Conservation (phyloP, 2,888 invertebrate species). For the Atherix ibis region DNA sequence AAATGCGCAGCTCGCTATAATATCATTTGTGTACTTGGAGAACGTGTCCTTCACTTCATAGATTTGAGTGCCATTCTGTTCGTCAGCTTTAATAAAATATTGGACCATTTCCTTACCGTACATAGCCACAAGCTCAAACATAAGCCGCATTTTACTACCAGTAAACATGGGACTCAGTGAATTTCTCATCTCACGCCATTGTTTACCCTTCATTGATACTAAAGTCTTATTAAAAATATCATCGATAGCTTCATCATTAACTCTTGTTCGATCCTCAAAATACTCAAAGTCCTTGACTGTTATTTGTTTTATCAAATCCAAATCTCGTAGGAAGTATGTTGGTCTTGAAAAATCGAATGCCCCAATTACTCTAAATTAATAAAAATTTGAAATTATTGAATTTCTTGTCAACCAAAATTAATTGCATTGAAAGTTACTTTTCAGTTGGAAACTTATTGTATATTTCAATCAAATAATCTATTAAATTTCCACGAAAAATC, state of each 20-base stretch:
- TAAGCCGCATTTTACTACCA: slow-evolving; percentile 33
- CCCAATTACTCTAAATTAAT: slow-evolving; percentile 2
- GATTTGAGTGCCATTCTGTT: not conserved
- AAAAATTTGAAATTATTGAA: not conserved
- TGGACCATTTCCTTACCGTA: not conserved
- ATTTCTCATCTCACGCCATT: slow-evolving; percentile 33
- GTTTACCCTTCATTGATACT: slow-evolving; percentile 28
- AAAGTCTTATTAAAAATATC: not conserved
- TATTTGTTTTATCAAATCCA: not conserved
- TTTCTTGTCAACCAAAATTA: not conserved
- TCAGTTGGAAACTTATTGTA: not conserved
- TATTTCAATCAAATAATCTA: not conserved
- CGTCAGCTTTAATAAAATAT: slow-evolving; percentile 1
- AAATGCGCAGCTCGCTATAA: slow-evolving; percentile 38
- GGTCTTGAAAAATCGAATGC: not conserved
- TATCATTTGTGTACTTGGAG: slow-evolving; percentile 36
- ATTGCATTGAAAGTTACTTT: not conserved
- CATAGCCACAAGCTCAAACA: slow-evolving; percentile 20
- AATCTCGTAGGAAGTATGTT: not conserved
- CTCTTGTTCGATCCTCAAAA: not conserved
- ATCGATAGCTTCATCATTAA: not conserved
- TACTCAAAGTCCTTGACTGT: slow-evolving; percentile 3
- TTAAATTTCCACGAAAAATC: not conserved
- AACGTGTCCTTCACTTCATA: slow-evolving; percentile 34
- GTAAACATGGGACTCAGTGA: slow-evolving; percentile 34